Evolutionary conservation across 2,888 invertebrate species (phyloP).

Genomic region (Andrena marginata): DNA sequence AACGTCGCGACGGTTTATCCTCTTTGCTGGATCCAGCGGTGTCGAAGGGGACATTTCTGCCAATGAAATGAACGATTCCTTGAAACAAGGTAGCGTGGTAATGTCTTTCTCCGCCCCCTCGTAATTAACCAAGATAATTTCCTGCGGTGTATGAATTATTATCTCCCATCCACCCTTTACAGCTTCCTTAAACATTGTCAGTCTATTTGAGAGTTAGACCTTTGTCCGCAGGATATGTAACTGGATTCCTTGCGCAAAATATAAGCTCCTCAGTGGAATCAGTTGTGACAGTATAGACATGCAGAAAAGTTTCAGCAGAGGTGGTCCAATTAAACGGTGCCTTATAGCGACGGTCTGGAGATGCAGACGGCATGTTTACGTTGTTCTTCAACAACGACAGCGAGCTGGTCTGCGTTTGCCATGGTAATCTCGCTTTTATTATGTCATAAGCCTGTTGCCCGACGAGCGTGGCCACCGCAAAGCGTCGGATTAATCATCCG

Average conservation of each 20-base stretch:
- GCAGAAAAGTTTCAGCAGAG: not conserved
- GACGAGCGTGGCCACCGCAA: slow-evolving; percentile 33
- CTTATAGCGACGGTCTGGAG: not conserved
- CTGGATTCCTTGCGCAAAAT: not conserved
- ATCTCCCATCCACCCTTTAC: not conserved
- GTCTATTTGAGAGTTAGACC: not conserved
- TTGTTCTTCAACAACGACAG: slow-evolving; percentile 13
- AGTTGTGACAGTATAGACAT: not conserved
- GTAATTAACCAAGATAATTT: not conserved
- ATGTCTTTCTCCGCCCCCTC: not conserved
- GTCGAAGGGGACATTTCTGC: not conserved
- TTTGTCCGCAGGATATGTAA: not conserved
- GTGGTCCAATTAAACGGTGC: not conserved
- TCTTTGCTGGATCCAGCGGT: not conserved
- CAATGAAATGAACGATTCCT: not conserved
- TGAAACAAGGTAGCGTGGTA: not conserved
- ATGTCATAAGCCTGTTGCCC: slow-evolving; percentile 28
- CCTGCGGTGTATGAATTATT: not conserved
- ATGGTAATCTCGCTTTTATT: slow-evolving; percentile 50
- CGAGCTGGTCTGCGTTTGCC: slow-evolving; percentile 24
- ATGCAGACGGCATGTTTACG: not conserved
- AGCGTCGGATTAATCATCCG: slow-evolving; percentile 47
- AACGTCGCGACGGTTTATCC: not conserved
- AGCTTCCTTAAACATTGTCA: not conserved
- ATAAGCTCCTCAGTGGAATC: not conserved